phyloP scores from a whole-genome alignment of 2,113 vertebrate species.

The Brachyhypopomus gauderio region DNA sequence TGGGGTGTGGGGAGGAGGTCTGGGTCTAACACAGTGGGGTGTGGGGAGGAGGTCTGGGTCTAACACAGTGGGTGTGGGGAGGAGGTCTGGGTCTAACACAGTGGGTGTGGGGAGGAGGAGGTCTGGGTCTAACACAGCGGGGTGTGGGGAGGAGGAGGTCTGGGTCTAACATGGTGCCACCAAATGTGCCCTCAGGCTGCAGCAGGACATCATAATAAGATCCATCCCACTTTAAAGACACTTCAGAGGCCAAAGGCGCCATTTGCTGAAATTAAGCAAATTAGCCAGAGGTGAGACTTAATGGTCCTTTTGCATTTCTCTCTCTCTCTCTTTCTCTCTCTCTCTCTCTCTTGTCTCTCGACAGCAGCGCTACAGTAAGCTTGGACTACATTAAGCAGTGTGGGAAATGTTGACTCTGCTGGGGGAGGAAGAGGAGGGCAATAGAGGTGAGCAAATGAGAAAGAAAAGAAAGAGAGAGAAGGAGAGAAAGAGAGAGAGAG shows the following conservation, averaged over 20 bases:
- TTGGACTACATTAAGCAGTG: conserved; percentile 46
- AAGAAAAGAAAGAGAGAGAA: conserved; percentile 21
- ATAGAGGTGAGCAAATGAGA: conserved; percentile 17
- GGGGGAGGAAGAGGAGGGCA: conserved; percentile 17
- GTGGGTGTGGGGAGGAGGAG: too few species aligned
- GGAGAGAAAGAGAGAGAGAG: background rate
- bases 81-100: too few species aligned
- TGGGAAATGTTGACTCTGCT: conserved; percentile 36
- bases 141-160: too few species aligned
- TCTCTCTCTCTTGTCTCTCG: conserved; percentile 11
- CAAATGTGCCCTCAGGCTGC: conserved; percentile 34
- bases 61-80: too few species aligned
- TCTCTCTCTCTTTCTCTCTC: background rate
- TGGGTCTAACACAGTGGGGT: too few species aligned
- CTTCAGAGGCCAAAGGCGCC: conserved; percentile 57
- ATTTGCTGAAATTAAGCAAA: conserved; percentile 60
- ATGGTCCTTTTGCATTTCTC: conserved; percentile 44
- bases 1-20: too few species aligned
- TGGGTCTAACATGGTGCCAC: too few species aligned
- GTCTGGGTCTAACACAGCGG: conserved; percentile 40
- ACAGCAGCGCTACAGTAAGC: conserved; percentile 35
- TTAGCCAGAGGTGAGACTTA: conserved; percentile 60
- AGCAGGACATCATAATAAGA: conserved; percentile 49
- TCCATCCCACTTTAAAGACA: conserved; percentile 54
- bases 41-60: too few species aligned